Evolutionary conservation across 2,888 invertebrate genomes (phyloP), one percentile per base, ranked within the genome.

Genomic region (Tinea semifulvella): DNA sequence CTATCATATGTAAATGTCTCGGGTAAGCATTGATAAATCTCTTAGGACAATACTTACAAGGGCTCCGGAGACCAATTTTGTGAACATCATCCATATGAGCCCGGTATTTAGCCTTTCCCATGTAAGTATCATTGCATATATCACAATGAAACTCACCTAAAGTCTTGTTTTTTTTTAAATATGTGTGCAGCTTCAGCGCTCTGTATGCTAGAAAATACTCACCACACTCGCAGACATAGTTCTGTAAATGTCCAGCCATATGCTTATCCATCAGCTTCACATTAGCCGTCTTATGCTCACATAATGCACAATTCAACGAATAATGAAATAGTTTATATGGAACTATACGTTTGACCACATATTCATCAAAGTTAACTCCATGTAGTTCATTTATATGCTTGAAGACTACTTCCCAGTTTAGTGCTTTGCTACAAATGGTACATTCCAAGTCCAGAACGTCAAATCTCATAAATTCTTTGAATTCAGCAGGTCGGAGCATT

Each of bases 181-280:
- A 5, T 5, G 5, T 22, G 46, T 83, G 84, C 6, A 62, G 64
- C 17, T 63, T 65, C 0, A 71, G 38, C 0, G 75, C 49, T 0
- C 26, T 49, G 0, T 49, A 48, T 0, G 67, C 52, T 0, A 72
- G 13, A 38, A 67, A 77, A 0, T 68, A 57, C 2, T 68, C 70
- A 0, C 74, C 76, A 10, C 76, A 76, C 0, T 64, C 59, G 14
- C 76, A 77, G 0, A 74, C 58, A 4, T 68, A 66, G 8, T 72
- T 76, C 2, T 54, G 56, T 19, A 65, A 76, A 42, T 76, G 76
- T 0, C 56, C 52, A 22, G 76, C 75, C 74, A 77, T 75, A 47
- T 77, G 76, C 0, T 52, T 47, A 31, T 76, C 74, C n/a, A n/a
- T n/a, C 2, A 25, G 36, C 4, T 26, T 27, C 6, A 18, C 11